Evolutionary conservation across 2,888 invertebrate genomes (phyloP), one percentile per base, ranked within the genome.

Genomic region (Scaeva pyrastri): DNA sequence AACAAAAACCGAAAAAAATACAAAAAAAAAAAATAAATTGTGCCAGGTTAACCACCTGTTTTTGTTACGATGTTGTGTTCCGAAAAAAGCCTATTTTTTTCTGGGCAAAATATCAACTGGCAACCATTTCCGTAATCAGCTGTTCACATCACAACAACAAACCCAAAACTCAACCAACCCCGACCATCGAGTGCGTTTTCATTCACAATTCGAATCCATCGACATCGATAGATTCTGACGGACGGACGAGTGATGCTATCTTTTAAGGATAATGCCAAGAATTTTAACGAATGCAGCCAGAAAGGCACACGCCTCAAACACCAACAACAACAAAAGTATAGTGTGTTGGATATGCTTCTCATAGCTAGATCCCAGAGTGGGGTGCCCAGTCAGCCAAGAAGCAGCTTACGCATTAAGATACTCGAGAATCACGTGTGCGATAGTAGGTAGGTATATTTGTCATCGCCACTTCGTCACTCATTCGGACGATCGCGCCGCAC

Each of bases 41-140:
- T 74, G 74, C 79, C 79, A 80, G 76, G 76, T 66, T 64, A 64
- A 39, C 78, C 74, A 85, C 81, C 81, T 85, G 81, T 85, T 75
- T 23, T n/a, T n/a, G n/a, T n/a, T n/a, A n/a, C 12, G 43, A 39
- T 58, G 16, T 45, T 26, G 26, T 72, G 74, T 80, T 84, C 72
- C 68, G 68, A 70, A 39, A 72, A 39, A 71, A 85, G 84, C 79
- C 80, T 75, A 60, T 68, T 68, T 36, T 56, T 41, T 82, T 86
- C 64, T 86, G 82, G 86, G 86, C 82, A 86, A 71, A 74, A 62
- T 73, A 71, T 82, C 82, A 86, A 82, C 78, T 86, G 86, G 86
- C 86, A 86, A 76, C 50, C 70, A 70, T 66, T 73, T 55, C 72
- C 36, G 66, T 31, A 45, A 81, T 76, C 81, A 81, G 60, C 81